Percentiles rank a stretch among this genome's conserved stretches.
phyloP scores from a whole-genome alignment of 2,797 vertebrate species.

The Miopithecus talapoin region DNA sequence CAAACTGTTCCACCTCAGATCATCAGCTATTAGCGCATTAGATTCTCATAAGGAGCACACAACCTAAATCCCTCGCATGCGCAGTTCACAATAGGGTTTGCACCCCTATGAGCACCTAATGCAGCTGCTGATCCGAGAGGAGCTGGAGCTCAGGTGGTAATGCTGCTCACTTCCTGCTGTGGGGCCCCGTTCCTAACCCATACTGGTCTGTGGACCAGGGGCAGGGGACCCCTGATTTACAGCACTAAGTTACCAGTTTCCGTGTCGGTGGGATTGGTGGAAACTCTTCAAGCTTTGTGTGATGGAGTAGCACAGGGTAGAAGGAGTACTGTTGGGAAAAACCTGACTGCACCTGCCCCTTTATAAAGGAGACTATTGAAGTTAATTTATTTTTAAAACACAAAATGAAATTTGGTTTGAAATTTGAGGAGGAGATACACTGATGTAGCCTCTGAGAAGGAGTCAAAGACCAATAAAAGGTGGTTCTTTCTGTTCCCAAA shows the following conservation, averaged over 20 bases:
- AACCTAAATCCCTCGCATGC: background rate
- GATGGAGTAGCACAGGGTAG: background rate
- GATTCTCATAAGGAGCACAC: background rate
- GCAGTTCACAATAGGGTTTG: background rate
- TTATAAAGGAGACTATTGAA: background rate
- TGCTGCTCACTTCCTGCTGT: background rate
- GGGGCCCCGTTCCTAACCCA: background rate
- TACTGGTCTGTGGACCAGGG: background rate
- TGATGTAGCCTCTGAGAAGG: background rate
- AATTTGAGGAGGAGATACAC: background rate
- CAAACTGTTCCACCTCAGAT: background rate
- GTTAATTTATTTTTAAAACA: background rate
- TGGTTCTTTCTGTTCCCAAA: background rate
- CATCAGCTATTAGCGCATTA: background rate
- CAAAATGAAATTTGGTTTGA: background rate
- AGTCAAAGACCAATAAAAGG: background rate
- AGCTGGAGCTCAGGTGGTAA: background rate
- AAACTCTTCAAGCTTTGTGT: background rate
- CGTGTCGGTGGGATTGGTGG: background rate
- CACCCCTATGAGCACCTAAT: too few species aligned
- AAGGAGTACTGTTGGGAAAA: accelerated
- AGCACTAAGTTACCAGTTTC: background rate
- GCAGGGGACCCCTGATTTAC: background rate
- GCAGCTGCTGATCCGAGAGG: background rate
- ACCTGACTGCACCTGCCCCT: background rate